A percentile compares a stretch with the other conserved stretches of the same genome.
These are phyloP conservation scores for Pipistrellus pygmaeus DNA, from an alignment of 2,797 vertebrate genomes.

Conservation along the genomic window DNA sequence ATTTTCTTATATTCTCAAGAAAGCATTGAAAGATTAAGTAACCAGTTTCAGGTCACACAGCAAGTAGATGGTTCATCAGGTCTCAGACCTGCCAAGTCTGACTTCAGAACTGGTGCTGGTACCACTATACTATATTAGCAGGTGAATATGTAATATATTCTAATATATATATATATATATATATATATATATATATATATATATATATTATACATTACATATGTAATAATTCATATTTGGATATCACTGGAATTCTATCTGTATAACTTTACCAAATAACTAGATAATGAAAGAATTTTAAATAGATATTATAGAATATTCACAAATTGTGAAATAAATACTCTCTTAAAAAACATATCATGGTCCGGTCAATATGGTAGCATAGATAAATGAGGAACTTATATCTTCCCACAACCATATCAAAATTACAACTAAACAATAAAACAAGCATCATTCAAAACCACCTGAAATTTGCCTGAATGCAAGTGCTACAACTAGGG, in stretches of 20 bases:
- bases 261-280: conserved; percentile 30
- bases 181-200: no score
- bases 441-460: background rate
- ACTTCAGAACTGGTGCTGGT: background rate
- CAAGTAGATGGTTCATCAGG: background rate
- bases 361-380: background rate
- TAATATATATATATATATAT: background rate
- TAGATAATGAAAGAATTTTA: conserved; percentile 52
- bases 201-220: background rate
- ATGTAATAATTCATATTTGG: background rate
- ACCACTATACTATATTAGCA: background rate
- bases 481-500: background rate
- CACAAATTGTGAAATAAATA: conserved; percentile 32
- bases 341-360: background rate
- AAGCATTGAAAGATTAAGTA: conserved; percentile 32
- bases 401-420: background rate
- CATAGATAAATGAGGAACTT: background rate
- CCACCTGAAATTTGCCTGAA: background rate
- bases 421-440: background rate
- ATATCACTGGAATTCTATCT: background rate
- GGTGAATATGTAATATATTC: background rate
- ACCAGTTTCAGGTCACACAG: conserved; percentile 8
- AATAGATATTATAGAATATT: background rate
- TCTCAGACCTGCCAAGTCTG: background rate
- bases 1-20: conserved; percentile 39